Evolutionary conservation across 2,113 vertebrate species (phyloP).

Genomic region (Neodon shergylaensis): DNA sequence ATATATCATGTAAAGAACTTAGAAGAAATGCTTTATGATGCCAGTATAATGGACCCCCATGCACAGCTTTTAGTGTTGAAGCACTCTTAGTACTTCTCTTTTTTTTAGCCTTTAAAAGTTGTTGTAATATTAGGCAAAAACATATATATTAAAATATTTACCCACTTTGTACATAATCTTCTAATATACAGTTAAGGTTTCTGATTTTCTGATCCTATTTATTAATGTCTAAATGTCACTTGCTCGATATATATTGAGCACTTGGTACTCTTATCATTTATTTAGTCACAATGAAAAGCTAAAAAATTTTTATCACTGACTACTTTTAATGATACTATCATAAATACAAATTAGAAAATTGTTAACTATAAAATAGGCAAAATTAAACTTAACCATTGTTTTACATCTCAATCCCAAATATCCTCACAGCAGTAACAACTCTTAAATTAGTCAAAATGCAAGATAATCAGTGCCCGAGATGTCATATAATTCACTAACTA

Average conservation of each 20-base stretch:
- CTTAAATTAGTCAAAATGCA: constrained; percentile 63
- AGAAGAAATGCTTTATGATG: constrained; percentile 59
- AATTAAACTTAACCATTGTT: constrained; percentile 44
- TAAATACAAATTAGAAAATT: constrained; percentile 66
- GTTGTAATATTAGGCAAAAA: constrained; percentile 52
- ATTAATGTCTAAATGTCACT: constrained; percentile 53
- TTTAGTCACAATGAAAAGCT: constrained; percentile 57
- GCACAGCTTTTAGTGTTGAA: constrained; percentile 67
- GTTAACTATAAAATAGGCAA: constrained; percentile 51
- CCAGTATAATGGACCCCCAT: constrained; percentile 57
- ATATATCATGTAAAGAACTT: constrained; percentile 60
- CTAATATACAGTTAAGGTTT: constrained; percentile 63
- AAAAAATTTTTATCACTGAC: constrained; percentile 47
- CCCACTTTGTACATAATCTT: constrained; percentile 49
- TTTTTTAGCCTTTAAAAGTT: constrained; percentile 59
- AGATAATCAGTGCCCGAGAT: constrained; percentile 41
- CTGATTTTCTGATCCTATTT: constrained; percentile 45
- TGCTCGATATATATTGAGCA: constrained; percentile 47
- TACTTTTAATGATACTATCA: constrained; percentile 73
- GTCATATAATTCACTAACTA: constrained; percentile 73
- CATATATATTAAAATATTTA: constrained; percentile 62
- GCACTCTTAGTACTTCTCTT: constrained; percentile 51
- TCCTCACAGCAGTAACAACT: constrained; percentile 15
- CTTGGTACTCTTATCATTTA: constrained; percentile 51
- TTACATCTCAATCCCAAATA: constrained; percentile 28